phyloP scores from a whole-genome alignment of 2,113 vertebrate species.

The Pluvialis apricaria region DNA sequence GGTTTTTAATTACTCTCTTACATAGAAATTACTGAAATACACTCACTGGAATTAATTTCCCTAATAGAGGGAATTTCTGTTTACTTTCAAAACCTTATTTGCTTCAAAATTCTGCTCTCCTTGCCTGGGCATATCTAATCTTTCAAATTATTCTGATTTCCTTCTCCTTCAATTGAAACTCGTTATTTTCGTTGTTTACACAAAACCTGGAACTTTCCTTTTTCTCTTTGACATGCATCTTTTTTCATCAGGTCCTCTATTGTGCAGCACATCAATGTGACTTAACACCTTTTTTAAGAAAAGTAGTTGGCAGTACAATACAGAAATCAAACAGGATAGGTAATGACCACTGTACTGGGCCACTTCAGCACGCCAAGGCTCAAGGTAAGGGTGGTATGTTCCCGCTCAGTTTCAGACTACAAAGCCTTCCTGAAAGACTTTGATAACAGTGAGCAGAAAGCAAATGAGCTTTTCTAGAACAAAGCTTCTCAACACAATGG shows the following conservation, averaged over 20 bases:
- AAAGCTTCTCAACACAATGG: not conserved
- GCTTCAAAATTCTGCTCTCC: not conserved
- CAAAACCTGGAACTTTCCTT: not conserved
- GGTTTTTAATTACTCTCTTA: not conserved
- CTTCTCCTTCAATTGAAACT: not conserved
- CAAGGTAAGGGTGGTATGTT: not conserved
- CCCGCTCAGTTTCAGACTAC: not conserved
- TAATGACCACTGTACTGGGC: not conserved
- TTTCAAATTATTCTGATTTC: not conserved
- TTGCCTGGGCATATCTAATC: not conserved
- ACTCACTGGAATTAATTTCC: not conserved
- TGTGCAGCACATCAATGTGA: not conserved
- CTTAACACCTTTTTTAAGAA: not conserved
- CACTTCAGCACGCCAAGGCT: not conserved
- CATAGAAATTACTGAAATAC: not conserved
- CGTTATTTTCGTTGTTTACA: not conserved
- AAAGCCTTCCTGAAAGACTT: not conserved
- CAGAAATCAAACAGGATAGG: not conserved
- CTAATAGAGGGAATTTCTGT: not conserved
- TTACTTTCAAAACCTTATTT: not conserved
- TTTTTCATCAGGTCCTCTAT: not conserved
- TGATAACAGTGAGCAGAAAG: not conserved
- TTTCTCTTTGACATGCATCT: not conserved
- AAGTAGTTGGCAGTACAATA: not conserved
- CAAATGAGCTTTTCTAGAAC: not conserved